Conservation (phyloP, 1,140 invertebrate species). For the Stratiolaelaps scimitus region DNA sequence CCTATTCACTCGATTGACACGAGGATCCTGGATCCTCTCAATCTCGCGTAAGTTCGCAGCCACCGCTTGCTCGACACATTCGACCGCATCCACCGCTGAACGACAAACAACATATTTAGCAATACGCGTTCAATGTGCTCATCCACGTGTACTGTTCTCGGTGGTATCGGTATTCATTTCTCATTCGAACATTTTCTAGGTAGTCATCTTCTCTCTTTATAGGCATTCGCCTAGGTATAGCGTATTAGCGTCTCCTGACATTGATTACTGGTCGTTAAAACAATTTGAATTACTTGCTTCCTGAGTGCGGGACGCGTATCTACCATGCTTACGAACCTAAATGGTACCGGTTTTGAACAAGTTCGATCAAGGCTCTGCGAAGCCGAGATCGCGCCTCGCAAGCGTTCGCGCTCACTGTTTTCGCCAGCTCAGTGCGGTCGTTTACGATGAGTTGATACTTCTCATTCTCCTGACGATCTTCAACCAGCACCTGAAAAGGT, state of each 20-base stretch:
- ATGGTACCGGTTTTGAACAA: not conserved
- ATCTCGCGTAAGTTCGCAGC: not conserved
- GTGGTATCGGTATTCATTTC: no score
- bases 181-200: no score
- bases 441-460: not conserved
- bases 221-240: no score
- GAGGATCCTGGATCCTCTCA: not conserved
- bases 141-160: no score
- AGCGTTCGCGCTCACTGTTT: not conserved
- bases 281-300: no score
- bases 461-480: not conserved
- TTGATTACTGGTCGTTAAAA: no score
- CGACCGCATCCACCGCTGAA: not conserved
- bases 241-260: no score
- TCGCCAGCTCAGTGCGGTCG: not conserved
- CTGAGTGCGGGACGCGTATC: no score
- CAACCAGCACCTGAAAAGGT: no score
- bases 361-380: constrained; percentile 4
- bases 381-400: not conserved
- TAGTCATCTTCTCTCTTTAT: no score
- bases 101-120: no score
- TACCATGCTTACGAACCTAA: not conserved
- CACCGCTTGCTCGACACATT: constrained; percentile 12
- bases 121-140: no score
- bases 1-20: not conserved